Evolutionary conservation across 2,113 vertebrate genomes (phyloP).

Genomic region (Shinisaurus crocodilurus): DNA sequence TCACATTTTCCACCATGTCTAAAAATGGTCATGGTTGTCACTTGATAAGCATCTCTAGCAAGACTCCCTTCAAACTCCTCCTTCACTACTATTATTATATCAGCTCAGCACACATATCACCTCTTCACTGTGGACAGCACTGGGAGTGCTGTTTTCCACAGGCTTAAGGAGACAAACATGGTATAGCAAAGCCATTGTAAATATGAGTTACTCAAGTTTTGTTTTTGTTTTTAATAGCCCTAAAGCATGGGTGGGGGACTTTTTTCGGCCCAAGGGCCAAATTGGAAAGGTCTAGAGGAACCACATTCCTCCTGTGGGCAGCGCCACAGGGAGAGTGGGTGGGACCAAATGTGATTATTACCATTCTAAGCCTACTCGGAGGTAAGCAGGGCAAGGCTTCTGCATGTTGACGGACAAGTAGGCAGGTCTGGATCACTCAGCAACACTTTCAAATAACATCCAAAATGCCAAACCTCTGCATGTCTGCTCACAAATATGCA

Average conservation of each 20-base stretch:
- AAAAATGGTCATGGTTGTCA: conserved; percentile 3
- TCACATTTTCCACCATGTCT: background rate
- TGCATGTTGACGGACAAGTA: no score
- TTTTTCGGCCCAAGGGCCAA: background rate
- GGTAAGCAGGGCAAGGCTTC: no score
- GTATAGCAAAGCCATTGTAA: background rate
- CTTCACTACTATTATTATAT: background rate
- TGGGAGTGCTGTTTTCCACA: background rate
- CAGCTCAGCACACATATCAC: no score
- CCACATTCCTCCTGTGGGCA: no score
- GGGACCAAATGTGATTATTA: no score
- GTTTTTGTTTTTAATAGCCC: background rate
- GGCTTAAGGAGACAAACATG: background rate
- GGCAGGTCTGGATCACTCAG: no score
- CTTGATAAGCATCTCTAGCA: background rate
- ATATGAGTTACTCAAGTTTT: background rate
- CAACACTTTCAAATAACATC: no score
- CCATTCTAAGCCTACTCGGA: no score
- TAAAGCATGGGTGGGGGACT: background rate
- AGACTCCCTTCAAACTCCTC: background rate
- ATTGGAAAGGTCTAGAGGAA: background rate
- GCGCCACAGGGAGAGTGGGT: no score
- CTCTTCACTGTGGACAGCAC: background rate
- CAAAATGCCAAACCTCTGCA: no score
- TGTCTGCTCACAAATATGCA: no score